Base-by-base conservation (phyloP, 2,113 vertebrate species). In the Phainopepla nitens region DNA sequence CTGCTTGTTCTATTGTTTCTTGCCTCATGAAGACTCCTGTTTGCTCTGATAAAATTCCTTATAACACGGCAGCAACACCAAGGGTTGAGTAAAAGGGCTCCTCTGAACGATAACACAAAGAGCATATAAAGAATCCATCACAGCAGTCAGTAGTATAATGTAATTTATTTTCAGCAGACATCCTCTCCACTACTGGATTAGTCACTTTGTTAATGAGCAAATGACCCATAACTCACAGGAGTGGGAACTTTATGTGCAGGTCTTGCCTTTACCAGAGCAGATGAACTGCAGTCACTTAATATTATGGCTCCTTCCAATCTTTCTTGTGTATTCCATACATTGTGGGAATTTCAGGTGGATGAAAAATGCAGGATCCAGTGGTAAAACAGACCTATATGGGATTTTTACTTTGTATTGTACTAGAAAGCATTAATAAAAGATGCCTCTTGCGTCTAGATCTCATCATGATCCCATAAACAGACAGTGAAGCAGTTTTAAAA, bases 121-220 rank as follows among this genome's bases (percentile, higher is more conserved):
- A 75, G 73, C 78, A 11, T 64, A 76, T 78, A 83, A 92, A 94
- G 88, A 93, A 96, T 97, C 65, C 87, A 96, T 96, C 94, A 94
- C 68, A 83, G 73, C 77, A 93, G 72, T 81, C 91, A 88, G 92
- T 39, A 65, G 44, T 45, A 65, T 85, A 96, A 86, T 49, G 58
- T 81, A 36, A 91, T 94, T 93, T 94, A 87, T 95, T 95, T 94
- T 92, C 87, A 73, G 42, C 19, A 87, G 80, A 51, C 39, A n/a
- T 81, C 71, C 69, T 92, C 81, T 82, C 93, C 68, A 31, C 82
- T 68, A 87, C 85, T 92, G 94, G 77, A 90, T 92, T 64, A 80
- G 73, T 89, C 76, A 87, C 70, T 92, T 92, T 3, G 33, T 39
- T 91, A 91, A 94, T 89, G 82, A 93, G 53, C 64, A 93, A 82